A percentile compares a stretch with the other conserved stretches of the same genome.
Conservation (phyloP, 2,797 vertebrate genomes). For the Gymnopithys bicolor region DNA sequence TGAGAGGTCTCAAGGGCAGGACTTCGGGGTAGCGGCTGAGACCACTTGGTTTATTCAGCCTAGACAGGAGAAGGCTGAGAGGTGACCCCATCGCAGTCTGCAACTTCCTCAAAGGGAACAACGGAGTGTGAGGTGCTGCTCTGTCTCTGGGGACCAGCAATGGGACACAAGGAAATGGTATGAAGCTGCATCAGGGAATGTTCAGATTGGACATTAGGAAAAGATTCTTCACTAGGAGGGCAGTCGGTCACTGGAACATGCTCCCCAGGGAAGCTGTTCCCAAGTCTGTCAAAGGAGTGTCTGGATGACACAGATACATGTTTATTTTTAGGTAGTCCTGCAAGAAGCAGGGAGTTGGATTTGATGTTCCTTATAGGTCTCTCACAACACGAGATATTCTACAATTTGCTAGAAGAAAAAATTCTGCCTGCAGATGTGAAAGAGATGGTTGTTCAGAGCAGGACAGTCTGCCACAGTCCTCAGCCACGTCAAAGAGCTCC, state of each 20-base stretch:
- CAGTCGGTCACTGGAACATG: rapidly evolving
- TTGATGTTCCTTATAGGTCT: not conserved
- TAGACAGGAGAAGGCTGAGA: not conserved
- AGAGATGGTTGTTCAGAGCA: not conserved
- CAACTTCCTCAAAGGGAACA: not conserved
- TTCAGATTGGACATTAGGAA: not conserved
- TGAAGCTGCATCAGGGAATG: not conserved
- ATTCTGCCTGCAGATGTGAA: not conserved
- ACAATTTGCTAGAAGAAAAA: not conserved
- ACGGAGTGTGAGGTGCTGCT: not conserved
- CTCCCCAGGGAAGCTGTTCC: not conserved
- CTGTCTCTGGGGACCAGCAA: not conserved
- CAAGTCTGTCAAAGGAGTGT: not conserved
- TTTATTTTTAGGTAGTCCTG: not conserved
- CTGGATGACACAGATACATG: not conserved
- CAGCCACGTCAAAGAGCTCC: not conserved
- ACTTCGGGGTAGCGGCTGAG: not conserved
- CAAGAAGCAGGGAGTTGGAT: rapidly evolving
- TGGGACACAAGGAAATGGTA: not conserved
- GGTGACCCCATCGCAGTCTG: not conserved
- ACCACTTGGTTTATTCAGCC: not conserved
- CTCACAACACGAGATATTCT: not conserved
- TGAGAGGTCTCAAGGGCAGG: not conserved
- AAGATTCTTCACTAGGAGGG: not conserved
- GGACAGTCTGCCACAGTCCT: not conserved